These are phyloP conservation scores for Bombus sylvicola DNA, from an alignment of 1,140 invertebrate genomes.

Conservation along the genomic window DNA sequence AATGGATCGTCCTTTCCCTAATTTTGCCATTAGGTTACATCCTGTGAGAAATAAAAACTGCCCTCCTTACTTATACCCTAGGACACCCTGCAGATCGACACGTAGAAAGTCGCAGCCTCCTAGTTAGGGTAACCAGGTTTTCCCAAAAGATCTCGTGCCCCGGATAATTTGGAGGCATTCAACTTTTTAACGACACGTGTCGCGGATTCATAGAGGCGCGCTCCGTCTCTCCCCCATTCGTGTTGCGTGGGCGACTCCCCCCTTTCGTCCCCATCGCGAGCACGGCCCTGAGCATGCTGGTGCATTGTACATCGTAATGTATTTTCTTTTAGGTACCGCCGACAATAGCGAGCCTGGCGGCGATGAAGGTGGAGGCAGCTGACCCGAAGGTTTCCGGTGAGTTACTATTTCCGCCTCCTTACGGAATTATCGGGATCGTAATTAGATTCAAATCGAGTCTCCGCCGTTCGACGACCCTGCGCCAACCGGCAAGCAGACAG, in stretches of 20 bases:
- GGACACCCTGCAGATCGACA: not conserved
- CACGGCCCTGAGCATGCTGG: conserved; percentile 66
- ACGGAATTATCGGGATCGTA: conserved; percentile 73
- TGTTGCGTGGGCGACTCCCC: conserved; percentile 52
- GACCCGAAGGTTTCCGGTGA: conserved; percentile 82
- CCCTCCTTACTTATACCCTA: not conserved
- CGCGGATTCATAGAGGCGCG: conserved; percentile 15
- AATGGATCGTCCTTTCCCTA: not conserved
- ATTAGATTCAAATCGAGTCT: conserved; percentile 73
- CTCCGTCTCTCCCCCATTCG: not conserved
- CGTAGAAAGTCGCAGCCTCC: not conserved
- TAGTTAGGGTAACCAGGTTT: not conserved
- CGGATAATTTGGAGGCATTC: conserved; percentile 38
- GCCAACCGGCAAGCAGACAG: conserved; percentile 12
- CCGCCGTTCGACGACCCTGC: conserved; percentile 70
- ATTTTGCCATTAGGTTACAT: not conserved
- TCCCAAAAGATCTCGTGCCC: not conserved
- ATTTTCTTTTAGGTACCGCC: conserved; percentile 79
- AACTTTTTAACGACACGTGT: conserved; percentile 46
- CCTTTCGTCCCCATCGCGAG: conserved; percentile 45
- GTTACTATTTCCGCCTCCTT: conserved; percentile 77
- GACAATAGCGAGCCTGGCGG: conserved; percentile 80
- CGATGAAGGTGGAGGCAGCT: conserved; percentile 80
- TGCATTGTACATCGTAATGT: conserved; percentile 74
- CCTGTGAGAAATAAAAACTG: not conserved